A percentile compares a stretch with the other conserved stretches of the same genome.
Evolutionary conservation across 2,797 vertebrate species (phyloP).

Genomic region (Hybognathus amarus): DNA sequence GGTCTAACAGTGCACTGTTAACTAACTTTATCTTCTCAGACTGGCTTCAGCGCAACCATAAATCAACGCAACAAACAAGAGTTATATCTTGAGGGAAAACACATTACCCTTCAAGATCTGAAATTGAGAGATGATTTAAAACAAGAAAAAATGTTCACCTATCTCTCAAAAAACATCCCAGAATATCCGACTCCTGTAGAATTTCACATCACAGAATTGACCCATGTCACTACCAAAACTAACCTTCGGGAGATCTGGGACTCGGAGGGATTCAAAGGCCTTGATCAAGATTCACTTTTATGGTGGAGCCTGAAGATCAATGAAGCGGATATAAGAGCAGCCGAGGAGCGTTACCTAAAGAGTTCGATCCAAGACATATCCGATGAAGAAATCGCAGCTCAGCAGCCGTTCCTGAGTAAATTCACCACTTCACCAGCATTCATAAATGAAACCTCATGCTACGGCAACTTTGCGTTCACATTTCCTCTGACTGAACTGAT

Average conservation of each 20-base stretch:
- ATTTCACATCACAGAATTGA: conserved; percentile 16
- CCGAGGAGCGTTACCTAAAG: conserved; percentile 41
- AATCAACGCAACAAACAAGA: too few relatives aligned
- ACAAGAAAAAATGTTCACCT: accelerated
- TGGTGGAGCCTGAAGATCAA: conserved; percentile 46
- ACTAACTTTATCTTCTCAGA: too few relatives aligned
- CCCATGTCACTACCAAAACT: conserved; percentile 39
- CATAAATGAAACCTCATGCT: background rate
- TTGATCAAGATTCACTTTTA: background rate
- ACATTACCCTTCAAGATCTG: too few relatives aligned
- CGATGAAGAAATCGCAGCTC: background rate
- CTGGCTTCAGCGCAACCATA: too few relatives aligned
- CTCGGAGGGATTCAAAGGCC: background rate
- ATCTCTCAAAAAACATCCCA: too few relatives aligned
- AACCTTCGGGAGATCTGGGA: background rate
- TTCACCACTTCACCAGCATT: conserved; percentile 57
- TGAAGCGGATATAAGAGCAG: conserved; percentile 24
- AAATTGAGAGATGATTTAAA: too few relatives aligned
- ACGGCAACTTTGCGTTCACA: conserved; percentile 43
- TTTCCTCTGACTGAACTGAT: conserved; percentile 49
- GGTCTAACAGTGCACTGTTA: too few relatives aligned
- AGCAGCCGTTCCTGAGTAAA: background rate
- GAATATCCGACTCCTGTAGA: too few relatives aligned
- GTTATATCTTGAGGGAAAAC: too few relatives aligned
- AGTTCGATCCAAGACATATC: background rate